Percentiles rank a stretch among this genome's conserved stretches.
Evolutionary conservation across 2,113 vertebrate genomes (phyloP).

Genomic region (Neolamprologus falcicula): DNA sequence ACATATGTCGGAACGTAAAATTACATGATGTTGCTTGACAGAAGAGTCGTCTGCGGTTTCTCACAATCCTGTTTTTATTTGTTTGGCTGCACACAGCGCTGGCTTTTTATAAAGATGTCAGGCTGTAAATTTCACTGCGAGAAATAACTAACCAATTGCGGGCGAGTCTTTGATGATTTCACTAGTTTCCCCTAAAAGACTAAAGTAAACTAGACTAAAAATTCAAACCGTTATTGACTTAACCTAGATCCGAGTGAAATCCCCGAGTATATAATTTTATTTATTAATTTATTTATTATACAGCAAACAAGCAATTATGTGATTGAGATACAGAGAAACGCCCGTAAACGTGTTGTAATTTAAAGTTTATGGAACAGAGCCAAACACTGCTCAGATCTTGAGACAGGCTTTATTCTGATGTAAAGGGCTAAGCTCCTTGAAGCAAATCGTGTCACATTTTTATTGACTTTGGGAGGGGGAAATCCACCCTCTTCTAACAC

Average conservation of each 20-base stretch:
- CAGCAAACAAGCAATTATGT: not conserved
- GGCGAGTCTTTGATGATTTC: not conserved
- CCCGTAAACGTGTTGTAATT: conserved; percentile 12
- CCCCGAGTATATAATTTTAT: not conserved
- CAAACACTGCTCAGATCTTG: not conserved
- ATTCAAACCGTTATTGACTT: not conserved
- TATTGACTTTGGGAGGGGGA: conserved; percentile 24
- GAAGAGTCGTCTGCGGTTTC: conserved; percentile 33
- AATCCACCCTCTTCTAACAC: not conserved
- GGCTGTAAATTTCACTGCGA: conserved; percentile 6
- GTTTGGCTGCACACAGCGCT: not conserved
- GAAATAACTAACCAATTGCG: not conserved
- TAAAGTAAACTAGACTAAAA: not conserved
- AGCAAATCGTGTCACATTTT: not conserved
- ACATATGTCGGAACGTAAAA: not conserved
- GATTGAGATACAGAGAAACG: not conserved
- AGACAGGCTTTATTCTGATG: not conserved
- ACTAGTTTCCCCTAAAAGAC: not conserved
- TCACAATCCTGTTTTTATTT: conserved; percentile 4
- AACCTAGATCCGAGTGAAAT: not conserved
- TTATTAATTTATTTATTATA: not conserved
- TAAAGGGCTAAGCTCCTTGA: not conserved
- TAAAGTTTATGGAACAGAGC: not conserved
- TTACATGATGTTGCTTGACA: not conserved
- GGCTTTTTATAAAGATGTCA: not conserved